These are phyloP conservation scores for Myanophis thanlyinensis DNA, from an alignment of 2,113 vertebrate species.

Conservation along the genomic window DNA sequence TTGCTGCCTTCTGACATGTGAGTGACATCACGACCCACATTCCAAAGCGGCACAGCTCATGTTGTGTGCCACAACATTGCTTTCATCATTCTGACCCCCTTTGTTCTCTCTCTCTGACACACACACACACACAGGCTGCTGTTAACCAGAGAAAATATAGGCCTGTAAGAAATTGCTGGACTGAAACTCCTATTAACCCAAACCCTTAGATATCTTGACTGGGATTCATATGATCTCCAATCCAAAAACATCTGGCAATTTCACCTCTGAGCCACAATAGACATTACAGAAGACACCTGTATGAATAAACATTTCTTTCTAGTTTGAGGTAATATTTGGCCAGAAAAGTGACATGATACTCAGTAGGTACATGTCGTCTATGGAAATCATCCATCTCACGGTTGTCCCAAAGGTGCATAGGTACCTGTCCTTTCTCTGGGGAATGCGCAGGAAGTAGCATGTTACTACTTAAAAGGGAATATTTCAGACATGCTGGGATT, in stretches of 20 bases:
- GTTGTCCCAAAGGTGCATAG: not conserved
- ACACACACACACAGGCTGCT: too few species aligned
- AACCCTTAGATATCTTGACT: not conserved
- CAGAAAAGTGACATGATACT: not conserved
- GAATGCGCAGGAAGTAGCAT: not conserved
- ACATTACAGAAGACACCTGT: not conserved
- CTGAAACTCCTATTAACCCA: not conserved
- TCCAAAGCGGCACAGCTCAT: not conserved
- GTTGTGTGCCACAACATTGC: not conserved
- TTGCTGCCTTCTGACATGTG: not conserved
- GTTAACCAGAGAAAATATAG: not conserved
- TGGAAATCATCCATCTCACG: not conserved
- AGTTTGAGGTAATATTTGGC: conserved; percentile 3
- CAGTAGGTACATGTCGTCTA: not conserved
- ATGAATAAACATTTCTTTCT: not conserved
- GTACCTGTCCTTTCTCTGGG: not conserved
- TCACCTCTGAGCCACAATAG: not conserved
- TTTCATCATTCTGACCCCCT: not conserved
- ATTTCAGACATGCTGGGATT: not conserved
- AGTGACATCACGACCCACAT: not conserved
- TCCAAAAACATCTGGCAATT: too few species aligned
- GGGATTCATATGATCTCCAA: not conserved
- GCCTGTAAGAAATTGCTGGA: not conserved
- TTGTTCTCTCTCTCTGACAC: not conserved
- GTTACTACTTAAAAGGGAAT: not conserved